A percentile compares a stretch with the other conserved stretches of the same genome.
phyloP scores from a whole-genome alignment of 1,140 invertebrate genomes.

The Drosophila willistoni region DNA sequence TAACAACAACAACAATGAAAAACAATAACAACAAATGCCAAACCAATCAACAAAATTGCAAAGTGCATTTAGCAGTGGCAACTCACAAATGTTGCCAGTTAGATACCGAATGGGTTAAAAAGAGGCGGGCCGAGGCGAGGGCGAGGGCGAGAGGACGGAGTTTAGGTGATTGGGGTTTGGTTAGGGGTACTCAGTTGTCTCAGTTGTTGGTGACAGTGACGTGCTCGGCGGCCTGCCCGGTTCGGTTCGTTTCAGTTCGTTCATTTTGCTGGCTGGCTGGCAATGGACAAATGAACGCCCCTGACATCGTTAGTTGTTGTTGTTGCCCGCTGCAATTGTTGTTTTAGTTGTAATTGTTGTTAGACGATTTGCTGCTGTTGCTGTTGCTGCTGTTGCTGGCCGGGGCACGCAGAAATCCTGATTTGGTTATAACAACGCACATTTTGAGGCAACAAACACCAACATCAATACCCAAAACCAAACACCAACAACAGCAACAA shows the following conservation, averaged over 20 bases:
- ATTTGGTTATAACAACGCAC: constrained; percentile 79
- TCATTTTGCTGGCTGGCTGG: constrained; percentile 47
- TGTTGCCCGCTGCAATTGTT: constrained; percentile 36
- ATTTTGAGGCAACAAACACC: constrained; percentile 50
- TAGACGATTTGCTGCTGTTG: constrained; percentile 41
- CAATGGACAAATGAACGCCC: constrained; percentile 80
- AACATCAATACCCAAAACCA: not conserved
- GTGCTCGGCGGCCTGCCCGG: constrained; percentile 64
- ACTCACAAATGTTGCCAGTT: constrained; percentile 41
- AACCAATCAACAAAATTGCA: constrained; percentile 80
- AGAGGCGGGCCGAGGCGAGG: not conserved
- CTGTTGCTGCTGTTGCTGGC: constrained; percentile 11
- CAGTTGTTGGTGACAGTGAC: constrained; percentile 69
- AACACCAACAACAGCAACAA: constrained; percentile 10
- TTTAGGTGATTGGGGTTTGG: constrained; percentile 35
- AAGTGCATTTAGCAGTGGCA: constrained; percentile 79
- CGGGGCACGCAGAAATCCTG: constrained; percentile 76
- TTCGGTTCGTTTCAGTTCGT: constrained; percentile 64
- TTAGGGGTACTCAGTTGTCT: constrained; percentile 31
- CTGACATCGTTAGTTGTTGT: constrained; percentile 75
- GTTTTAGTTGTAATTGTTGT: constrained; percentile 69
- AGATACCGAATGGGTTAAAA: not conserved
- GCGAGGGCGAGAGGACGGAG: not conserved
- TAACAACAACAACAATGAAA: constrained; percentile 24
- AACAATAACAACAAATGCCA: constrained; percentile 72